Evolutionary conservation across 2,797 vertebrate genomes (phyloP), one percentile per base, ranked within the genome.

Genomic region (Caiman crocodilus): DNA sequence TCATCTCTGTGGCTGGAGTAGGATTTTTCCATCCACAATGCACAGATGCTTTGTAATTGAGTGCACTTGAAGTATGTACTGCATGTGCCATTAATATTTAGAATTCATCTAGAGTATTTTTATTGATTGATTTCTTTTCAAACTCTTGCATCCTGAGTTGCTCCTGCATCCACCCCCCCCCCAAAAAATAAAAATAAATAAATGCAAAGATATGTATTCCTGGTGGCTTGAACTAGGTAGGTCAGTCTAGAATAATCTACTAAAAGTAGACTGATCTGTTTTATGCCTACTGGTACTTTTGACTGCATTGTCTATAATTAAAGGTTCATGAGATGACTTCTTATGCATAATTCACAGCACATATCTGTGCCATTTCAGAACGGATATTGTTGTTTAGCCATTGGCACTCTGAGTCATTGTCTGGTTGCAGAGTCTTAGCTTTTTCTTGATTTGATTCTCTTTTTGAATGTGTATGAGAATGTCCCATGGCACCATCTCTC

Each of bases 11-110:
- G 94, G 67, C 90, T 89, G 64, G 90, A 81, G 80, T n/a, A 0
- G 7, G 80, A 94, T 95, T 96, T 96, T 96, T 93, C 95, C 95
- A 90, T 35, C 89, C 69, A 64, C 80, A 86, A 0, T 28, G 95
- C 88, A 95, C 1, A 9, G 84, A 85, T 92, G 67, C 88, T 90
- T 87, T 91, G 12, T 89, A 93, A 95, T 55, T 78, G 82, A 96
- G 91, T 79, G 88, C 61, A 69, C 78, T 87, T 82, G n/a, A 91
- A 85, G 55, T 25, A 87, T 57, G 86, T 84, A 85, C 67, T 0
- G 0, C 83, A 56, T 75, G 77, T 57, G 82, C 65, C 32, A 56
- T 1, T 73, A 92, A 82, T 84, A 88, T 84, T 91, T 86, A 95
- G 83, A 93, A 85, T 55, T 55, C 93, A 0, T 1, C 11, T 12